Evolutionary conservation across 2,113 vertebrate genomes (phyloP).

Genomic region (Emydocephalus ijimae): DNA sequence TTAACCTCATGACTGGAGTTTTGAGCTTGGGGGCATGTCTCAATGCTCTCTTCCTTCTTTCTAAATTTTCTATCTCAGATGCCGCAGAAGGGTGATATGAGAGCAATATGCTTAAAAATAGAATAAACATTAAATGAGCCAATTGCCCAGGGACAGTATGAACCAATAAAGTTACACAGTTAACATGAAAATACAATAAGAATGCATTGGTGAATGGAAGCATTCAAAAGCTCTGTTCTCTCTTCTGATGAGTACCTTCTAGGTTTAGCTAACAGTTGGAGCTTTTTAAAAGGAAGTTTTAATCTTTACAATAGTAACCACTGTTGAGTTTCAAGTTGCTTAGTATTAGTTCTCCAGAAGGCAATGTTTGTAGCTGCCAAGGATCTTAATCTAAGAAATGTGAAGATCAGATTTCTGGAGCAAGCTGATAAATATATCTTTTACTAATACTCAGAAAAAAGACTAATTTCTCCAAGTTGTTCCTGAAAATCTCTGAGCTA

Average conservation of each 20-base stretch:
- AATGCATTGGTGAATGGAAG: conserved; percentile 34
- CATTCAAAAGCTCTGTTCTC: conserved; percentile 23
- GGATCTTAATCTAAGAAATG: neutral
- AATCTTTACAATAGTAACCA: conserved; percentile 14
- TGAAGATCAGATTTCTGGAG: neutral
- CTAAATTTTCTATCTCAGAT: conserved; percentile 52
- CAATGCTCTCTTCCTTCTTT: conserved; percentile 52
- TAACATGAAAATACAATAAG: conserved; percentile 43
- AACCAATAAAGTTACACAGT: conserved; percentile 61
- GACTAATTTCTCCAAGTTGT: neutral
- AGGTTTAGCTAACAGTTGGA: neutral
- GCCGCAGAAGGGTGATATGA: conserved; percentile 49
- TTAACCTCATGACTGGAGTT: conserved; percentile 51
- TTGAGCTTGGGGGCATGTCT: conserved; percentile 61
- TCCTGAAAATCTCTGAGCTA: neutral
- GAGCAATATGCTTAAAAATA: conserved; percentile 58
- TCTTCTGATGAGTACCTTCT: conserved; percentile 12
- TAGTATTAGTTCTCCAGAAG: neutral
- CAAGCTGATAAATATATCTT: neutral
- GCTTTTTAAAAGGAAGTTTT: neutral
- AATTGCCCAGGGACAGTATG: conserved; percentile 53
- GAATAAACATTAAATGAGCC: conserved; percentile 63
- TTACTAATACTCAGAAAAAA: neutral
- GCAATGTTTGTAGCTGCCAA: neutral
- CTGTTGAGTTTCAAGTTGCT: neutral